Evolutionary conservation across 2,113 vertebrate species (phyloP), one percentile per base, ranked within the genome.

Genomic region (Scophthalmus maximus): DNA sequence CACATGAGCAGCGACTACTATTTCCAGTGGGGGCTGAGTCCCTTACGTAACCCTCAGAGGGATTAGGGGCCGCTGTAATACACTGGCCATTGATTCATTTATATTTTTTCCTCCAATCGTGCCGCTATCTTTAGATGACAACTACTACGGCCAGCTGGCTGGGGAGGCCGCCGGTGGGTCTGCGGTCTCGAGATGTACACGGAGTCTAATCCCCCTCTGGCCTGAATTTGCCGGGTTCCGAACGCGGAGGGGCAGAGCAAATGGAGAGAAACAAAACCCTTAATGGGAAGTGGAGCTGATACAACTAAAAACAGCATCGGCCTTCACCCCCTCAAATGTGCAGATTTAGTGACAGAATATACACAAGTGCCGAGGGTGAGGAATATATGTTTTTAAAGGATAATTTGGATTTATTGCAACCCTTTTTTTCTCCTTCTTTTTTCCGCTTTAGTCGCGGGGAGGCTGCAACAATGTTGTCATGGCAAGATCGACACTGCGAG

Each of bases 181-280:
- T 68, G 40, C 56, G 60, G 44, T 84, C 84, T 77, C 55, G 75
- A 87, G 83, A 83, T 79, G 68, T 66, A 60, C 42, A 58, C 27
- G 32, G 47, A 88, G 67, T 84, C 76, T 87, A 93, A 93, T 90
- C 90, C 79, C 78, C 71, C 47, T 79, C 76, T 91, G 92, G 71
- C 88, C 89, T 90, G 68, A 75, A 86, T 90, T 67, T 87, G 53
- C 44, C 10, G 5, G 6, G 56, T 25, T 29, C 14, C n/a, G n/a
- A 15, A 68, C 76, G 73, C 36, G 61, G 27, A 73, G 44, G n/a
- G 38, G 55, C 20, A 65, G 56, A 63, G 40, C 59, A 56, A 80
- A 77, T 55, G 49, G 49, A 46, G n/a, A n/a, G n/a, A n/a, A n/a
- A n/a, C n/a, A n/a, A 75, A 78, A 78, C 53, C 62, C n/a, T n/a